Percentiles rank a stretch among this genome's conserved stretches.
These are phyloP conservation scores for Phylloscopus trochiloides DNA, from an alignment of 2,113 vertebrate genomes.

Conservation along the genomic window DNA sequence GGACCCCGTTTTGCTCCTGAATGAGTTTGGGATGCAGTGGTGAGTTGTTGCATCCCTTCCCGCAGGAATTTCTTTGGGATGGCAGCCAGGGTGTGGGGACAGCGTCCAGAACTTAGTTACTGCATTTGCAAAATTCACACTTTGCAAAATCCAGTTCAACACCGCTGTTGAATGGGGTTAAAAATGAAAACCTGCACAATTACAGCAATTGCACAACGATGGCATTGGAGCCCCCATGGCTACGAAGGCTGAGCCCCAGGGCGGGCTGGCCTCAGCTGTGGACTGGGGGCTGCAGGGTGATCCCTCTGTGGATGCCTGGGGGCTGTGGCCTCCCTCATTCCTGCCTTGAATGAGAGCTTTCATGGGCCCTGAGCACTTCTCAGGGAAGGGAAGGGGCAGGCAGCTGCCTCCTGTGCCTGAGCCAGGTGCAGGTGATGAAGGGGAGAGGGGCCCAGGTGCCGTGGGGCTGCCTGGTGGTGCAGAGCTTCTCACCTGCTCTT, in stretches of 20 bases:
- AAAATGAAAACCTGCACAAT: not conserved
- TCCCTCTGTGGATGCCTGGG: not conserved
- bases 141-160: not conserved
- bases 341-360: not conserved
- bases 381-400: not conserved
- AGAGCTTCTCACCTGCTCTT: not conserved
- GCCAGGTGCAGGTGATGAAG: not conserved
- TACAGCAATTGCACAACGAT: not conserved
- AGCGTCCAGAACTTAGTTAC: not conserved
- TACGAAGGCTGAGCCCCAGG: accelerated
- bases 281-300: not conserved
- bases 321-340: accelerated
- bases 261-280: not conserved
- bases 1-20: not conserved
- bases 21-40: not conserved
- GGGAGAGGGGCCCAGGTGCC: not conserved
- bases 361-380: no score
- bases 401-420: not conserved
- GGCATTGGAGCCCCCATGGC: not conserved
- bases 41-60: not conserved
- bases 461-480: not conserved
- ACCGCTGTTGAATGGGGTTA: not conserved
- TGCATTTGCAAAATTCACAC: not conserved
- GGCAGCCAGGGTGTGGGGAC: not conserved
- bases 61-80: not conserved